These are phyloP conservation scores for Silurus lanzhouensis DNA, from an alignment of 2,797 vertebrate genomes.

Conservation along the genomic window DNA sequence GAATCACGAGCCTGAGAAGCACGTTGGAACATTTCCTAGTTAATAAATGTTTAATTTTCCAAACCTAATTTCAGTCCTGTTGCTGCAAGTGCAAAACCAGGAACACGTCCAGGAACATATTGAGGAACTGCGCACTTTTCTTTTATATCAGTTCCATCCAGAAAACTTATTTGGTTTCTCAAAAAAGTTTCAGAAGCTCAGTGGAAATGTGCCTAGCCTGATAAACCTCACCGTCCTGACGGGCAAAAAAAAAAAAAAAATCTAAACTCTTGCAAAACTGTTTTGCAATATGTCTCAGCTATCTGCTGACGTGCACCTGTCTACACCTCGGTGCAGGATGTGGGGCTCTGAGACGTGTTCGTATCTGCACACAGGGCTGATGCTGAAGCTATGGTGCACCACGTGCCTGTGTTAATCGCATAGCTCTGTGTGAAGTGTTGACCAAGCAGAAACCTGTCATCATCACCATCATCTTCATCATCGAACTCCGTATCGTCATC, in stretches of 20 bases:
- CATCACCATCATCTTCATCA: background rate
- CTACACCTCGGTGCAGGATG: slow-evolving; percentile 1
- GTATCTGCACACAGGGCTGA: background rate
- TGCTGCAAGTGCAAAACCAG: background rate
- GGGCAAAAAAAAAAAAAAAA: background rate
- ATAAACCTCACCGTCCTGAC: slow-evolving; percentile 1
- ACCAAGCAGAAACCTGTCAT: slow-evolving; percentile 46
- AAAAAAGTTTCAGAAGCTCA: slow-evolving; percentile 4
- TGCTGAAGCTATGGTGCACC: slow-evolving; percentile 10
- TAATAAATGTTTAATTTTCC: slow-evolving; percentile 13
- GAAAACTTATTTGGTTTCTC: background rate
- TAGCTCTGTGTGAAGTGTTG: slow-evolving; percentile 42
- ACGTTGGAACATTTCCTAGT: background rate
- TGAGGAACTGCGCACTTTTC: background rate
- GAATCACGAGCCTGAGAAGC: background rate
- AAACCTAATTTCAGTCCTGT: background rate
- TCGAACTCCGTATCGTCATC: background rate
- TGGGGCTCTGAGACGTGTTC: slow-evolving; percentile 4
- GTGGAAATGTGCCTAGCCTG: slow-evolving; percentile 20
- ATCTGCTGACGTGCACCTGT: slow-evolving; percentile 27
- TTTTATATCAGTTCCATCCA: background rate
- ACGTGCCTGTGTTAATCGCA: slow-evolving; percentile 50
- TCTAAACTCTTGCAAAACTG: slow-evolving; percentile 9
- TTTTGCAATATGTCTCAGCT: background rate
- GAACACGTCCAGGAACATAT: background rate